phyloP scores from a whole-genome alignment of 1,140 invertebrate species.

The Drosophila persimilis region DNA sequence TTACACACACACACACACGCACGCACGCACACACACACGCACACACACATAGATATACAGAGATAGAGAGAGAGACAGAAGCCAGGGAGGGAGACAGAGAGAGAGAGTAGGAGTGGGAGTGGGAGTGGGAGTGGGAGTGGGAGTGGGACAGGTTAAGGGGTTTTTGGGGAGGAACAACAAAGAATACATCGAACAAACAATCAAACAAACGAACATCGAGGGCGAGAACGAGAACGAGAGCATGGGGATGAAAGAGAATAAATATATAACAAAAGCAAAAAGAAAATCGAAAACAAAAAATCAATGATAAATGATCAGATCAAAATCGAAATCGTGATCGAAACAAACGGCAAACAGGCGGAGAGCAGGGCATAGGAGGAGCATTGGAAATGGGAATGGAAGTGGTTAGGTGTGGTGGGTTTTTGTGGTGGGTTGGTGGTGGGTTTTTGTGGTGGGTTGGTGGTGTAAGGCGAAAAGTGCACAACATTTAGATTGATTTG shows the following conservation, averaged over 20 bases:
- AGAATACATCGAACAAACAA: slow-evolving; percentile 31
- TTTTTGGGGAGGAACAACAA: slow-evolving; percentile 12
- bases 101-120: slow-evolving; percentile 9
- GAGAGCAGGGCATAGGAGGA: not conserved
- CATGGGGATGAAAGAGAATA: too few species aligned
- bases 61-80: slow-evolving; percentile 20
- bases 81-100: slow-evolving; percentile 6
- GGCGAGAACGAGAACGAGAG: not conserved
- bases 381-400: not conserved
- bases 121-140: not conserved
- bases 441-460: slow-evolving; percentile 6
- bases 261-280: too few species aligned
- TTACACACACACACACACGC: slow-evolving; percentile 55
- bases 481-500: slow-evolving; percentile 43
- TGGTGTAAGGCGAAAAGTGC: slow-evolving; percentile 22
- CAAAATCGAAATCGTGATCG: slow-evolving; percentile 16
- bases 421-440: slow-evolving; percentile 1
- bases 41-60: slow-evolving; percentile 25
- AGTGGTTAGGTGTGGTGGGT: not conserved
- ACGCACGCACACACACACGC: slow-evolving; percentile 21
- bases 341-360: slow-evolving; percentile 20
- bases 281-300: slow-evolving; percentile 5
- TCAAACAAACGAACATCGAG: slow-evolving; percentile 30
- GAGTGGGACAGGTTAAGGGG: not conserved
- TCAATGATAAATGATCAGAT: slow-evolving; percentile 7